Base-by-base conservation (phyloP, 2,888 invertebrate species). In the Spisula subtruncata region DNA sequence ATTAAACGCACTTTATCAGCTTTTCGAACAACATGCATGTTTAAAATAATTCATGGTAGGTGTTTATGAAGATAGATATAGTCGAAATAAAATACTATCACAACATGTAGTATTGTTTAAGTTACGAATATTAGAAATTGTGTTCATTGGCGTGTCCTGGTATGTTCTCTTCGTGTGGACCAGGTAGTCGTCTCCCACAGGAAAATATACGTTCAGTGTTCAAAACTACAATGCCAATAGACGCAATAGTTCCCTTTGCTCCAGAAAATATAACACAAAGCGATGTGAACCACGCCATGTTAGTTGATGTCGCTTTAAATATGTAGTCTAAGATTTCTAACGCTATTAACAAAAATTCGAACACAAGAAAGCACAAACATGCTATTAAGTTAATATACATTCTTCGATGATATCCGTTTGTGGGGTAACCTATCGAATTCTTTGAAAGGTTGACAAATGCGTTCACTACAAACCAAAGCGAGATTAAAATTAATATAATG, bases 121-220 rank as follows among this genome's bases (percentile, higher is more conserved):
- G 10, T 16, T 51, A 10, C 51, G 14, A 12, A 51, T 1, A 16
- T 51, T 51, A 51, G 14, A 51, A 4, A 6, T 6, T 12, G 51
- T 51, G 51, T 51, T 51, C 51, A 16, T 16, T 51, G 1, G 12
- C 14, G 12, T 10, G 12, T 1, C 14, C 51, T 1, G 83, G 54
- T 12, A 89, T 85, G 35, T 83, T 84, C 54, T 90, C 85, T 46
- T 85, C 88, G 16, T 51, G 88, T 12, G 90, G 86, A 84, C 75
- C 18, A 88, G 29, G 54, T 86, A 10, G 25, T 6, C 25, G 10
- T 4, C 71, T 88, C 20, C 83, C 83, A 14, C 87, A 32, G 18
- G 80, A 54, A 2, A 35, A 51, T 18, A 89, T 51, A 1, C 81
- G 48, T n/a, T 91, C 91, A 6, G 81, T 35, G 81, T 89, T 89